These are phyloP conservation scores for Rhabdophis nuchalis DNA, from an alignment of 2,797 vertebrate genomes.

Conservation along the genomic window DNA sequence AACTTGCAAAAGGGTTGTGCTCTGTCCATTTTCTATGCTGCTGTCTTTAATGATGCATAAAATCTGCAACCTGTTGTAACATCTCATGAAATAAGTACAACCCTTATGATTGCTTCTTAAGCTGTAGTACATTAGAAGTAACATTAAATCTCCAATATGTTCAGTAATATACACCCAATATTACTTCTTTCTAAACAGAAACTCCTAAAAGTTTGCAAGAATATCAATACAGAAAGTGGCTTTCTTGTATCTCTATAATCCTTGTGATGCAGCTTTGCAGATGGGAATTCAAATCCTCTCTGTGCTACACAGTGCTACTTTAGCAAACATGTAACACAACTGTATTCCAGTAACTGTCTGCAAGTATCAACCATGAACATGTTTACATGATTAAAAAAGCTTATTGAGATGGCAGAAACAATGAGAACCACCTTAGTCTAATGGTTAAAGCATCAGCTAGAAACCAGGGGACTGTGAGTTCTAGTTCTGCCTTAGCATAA, in stretches of 20 bases:
- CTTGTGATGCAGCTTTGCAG: not conserved
- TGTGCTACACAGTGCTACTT: not conserved
- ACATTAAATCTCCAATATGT: not conserved
- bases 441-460: not conserved
- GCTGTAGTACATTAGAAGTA: not conserved
- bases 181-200: not conserved
- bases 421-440: not conserved
- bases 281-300: not conserved
- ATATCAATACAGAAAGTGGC: not conserved
- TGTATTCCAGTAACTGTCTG: not conserved
- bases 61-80: not conserved
- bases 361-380: not conserved
- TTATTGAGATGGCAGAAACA: not conserved
- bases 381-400: not conserved
- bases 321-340: not conserved
- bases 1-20: not conserved
- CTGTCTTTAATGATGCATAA: not conserved
- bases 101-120: not conserved
- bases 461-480: not conserved
- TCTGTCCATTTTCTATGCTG: not conserved
- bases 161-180: not conserved
- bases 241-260: not conserved
- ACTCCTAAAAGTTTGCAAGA: not conserved
- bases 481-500: not conserved
- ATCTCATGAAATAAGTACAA: not conserved